Conservation (phyloP, 1,140 invertebrate species). For the Plectrocnemia conspersa region DNA sequence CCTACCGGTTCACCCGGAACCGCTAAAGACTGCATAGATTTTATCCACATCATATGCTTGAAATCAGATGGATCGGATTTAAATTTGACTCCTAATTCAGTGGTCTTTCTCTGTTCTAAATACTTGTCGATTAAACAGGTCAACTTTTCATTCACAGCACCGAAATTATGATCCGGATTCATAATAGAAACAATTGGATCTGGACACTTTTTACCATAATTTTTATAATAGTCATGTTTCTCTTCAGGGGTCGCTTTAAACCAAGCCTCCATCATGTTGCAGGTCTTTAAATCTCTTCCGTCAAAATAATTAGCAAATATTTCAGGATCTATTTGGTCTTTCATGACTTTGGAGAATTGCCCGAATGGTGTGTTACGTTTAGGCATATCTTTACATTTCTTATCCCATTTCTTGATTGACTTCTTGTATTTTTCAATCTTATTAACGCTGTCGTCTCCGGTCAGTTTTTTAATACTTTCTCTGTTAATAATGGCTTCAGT, state of each 20-base stretch:
- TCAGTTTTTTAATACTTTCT: slow-evolving; percentile 54
- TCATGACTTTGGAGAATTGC: slow-evolving; percentile 26
- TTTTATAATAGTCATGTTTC: slow-evolving; percentile 49
- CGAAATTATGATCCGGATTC: slow-evolving; percentile 71
- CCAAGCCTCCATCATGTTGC: slow-evolving; percentile 62
- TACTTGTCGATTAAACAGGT: slow-evolving; percentile 66
- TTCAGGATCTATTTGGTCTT: slow-evolving; percentile 7
- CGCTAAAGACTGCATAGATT: slow-evolving; percentile 71
- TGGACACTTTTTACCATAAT: slow-evolving; percentile 53
- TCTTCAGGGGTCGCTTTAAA: slow-evolving; percentile 53
- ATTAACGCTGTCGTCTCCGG: slow-evolving; percentile 47
- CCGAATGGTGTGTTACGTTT: slow-evolving; percentile 40
- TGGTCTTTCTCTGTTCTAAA: slow-evolving; percentile 45
- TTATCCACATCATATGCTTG: slow-evolving; percentile 68
- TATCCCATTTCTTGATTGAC: slow-evolving; percentile 59
- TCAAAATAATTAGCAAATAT: neutral
- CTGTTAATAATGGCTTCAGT: slow-evolving; percentile 59
- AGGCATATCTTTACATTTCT: slow-evolving; percentile 49
- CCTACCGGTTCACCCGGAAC: slow-evolving; percentile 95
- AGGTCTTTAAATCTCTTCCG: slow-evolving; percentile 43
- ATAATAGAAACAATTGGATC: slow-evolving; percentile 69
- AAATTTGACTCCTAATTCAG: slow-evolving; percentile 38
- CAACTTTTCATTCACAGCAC: slow-evolving; percentile 76
- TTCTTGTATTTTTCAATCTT: slow-evolving; percentile 50
- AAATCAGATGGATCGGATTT: slow-evolving; percentile 53